phyloP scores from a whole-genome alignment of 1,140 invertebrate genomes.

The Bombus waltoni region DNA sequence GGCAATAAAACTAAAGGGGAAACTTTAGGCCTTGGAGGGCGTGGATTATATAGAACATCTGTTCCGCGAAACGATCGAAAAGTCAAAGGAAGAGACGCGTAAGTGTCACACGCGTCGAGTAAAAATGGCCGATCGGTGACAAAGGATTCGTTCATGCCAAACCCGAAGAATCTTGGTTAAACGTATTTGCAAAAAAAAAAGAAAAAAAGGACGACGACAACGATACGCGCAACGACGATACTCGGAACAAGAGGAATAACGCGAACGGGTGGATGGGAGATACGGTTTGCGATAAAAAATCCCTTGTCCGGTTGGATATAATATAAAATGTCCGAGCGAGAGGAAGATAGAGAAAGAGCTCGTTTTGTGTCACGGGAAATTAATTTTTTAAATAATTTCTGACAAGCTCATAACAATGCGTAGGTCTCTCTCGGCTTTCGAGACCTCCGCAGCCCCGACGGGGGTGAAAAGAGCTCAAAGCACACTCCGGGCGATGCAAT shows the following conservation, averaged over 20 bases:
- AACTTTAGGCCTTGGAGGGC: not conserved
- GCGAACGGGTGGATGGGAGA: too few relatives aligned
- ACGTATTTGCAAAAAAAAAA: not conserved
- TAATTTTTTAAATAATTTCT: constrained; percentile 57
- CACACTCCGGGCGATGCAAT: constrained; percentile 55
- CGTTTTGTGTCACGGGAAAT: constrained; percentile 17
- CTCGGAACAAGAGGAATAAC: not conserved
- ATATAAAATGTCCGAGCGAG: constrained; percentile 7
- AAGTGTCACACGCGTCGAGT: constrained; percentile 40
- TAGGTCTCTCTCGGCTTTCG: not conserved
- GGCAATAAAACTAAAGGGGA: constrained; percentile 25
- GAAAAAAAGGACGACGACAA: not conserved
- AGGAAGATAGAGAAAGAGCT: not conserved
- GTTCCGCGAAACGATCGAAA: constrained; percentile 5
- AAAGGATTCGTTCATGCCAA: constrained; percentile 26
- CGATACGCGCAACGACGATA: not conserved
- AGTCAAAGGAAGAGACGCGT: constrained; percentile 11
- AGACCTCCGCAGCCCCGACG: not conserved
- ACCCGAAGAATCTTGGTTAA: not conserved
- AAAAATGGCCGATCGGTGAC: constrained; percentile 9
- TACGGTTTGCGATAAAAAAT: not conserved
- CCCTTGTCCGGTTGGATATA: not conserved
- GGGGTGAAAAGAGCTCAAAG: constrained; percentile 41
- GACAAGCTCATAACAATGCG: constrained; percentile 46
- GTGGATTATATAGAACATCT: constrained; percentile 19